Evolutionary conservation across 2,113 vertebrate genomes (phyloP), one percentile per base, ranked within the genome.

Genomic region (Epinephelus lanceolatus): DNA sequence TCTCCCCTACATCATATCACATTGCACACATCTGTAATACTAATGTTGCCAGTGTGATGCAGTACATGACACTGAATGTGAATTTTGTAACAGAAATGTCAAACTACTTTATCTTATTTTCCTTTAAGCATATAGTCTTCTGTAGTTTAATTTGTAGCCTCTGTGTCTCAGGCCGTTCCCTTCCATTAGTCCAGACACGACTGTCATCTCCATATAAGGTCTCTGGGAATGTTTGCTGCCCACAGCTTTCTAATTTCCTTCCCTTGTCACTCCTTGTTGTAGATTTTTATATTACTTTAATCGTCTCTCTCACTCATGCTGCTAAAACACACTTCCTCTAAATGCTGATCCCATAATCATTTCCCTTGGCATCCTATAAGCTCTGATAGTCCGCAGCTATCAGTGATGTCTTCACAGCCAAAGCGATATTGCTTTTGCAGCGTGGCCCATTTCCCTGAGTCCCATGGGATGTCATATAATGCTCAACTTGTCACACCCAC

Each of bases 321-420:
- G 53, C 80, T 89, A 71, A 81, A 84, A 76, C 71, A 87, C 82
- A 77, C 75, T 80, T 83, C 77, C 78, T 68, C 84, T 84, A 84
- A 87, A 84, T 74, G 83, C 78, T 80, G 86, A 92, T 90, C 80
- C 80, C 80, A 55, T 87, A 70, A 89, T 89, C 82, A 67, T 81
- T 77, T 89, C 85, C 83, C 85, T 63, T 3, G 69, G 78, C 79
- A 21, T 77, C 45, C 42, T 49, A 6, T 76, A 11, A 66, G 68
- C 77, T 71, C 78, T 81, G 81, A 67, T 84, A 56, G 81, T 86
- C 78, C 3, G 2, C 49, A 23, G 76, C 86, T 42, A 78, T 81
- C 77, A 68, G 19, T 37, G 79, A 67, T 74, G 80, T 75, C 55
- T 77, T 82, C 83, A 4, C 68, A 57, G 83, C 83, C 63, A 53